Evolutionary conservation across 1,140 invertebrate genomes (phyloP), one percentile per base, ranked within the genome.

Genomic region (Philaenus spumarius): DNA sequence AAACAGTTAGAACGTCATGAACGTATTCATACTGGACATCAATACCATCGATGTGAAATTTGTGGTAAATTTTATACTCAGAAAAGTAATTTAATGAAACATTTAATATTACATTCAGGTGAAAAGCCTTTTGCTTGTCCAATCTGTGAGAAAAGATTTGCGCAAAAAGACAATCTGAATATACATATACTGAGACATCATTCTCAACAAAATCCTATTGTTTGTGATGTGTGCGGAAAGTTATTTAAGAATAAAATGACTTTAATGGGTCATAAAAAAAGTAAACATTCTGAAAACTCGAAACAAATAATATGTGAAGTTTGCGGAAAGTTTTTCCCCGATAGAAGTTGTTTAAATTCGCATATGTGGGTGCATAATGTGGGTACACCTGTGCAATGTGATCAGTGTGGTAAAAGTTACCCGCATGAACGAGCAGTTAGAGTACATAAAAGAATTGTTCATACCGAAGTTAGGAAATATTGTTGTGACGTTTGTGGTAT

Each of bases 101-200:
- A 62, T 50, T n/a, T 40, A 1, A 20, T 48, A 15, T 34, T 55
- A 15, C 61, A 62, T 17, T 54, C 51, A 22, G 58, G 52, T n/a
- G 50, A 62, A 34, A 62, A 60, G 45, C 54, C 58, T 37, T 62
- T 50, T 47, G n/a, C 26, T 19, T 90, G 87, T 69, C 85, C 83
- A 68, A 89, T 89, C 70, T 89, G 87, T 71, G 86, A 86, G 22
- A 90, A 90, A 74, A 86, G 88, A 68, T 90, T 90, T 67, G 86
- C 86, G 26, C 89, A 89, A 86, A 89, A 86, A 1, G 89, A 87
- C 86, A 37, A 46, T 23, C 34, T 57, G 1, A 57, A 46, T 23
- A 46, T 39, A 26, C 52, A 55, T 24, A 26, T 55, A 22, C 7
- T 42, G 1, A 35, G 52, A n/a, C 37, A 43, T 26, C 52, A 55